Evolutionary conservation across 2,888 invertebrate genomes (phyloP), one percentile per base, ranked within the genome.

Genomic region (Aspidiotus rigidus): DNA sequence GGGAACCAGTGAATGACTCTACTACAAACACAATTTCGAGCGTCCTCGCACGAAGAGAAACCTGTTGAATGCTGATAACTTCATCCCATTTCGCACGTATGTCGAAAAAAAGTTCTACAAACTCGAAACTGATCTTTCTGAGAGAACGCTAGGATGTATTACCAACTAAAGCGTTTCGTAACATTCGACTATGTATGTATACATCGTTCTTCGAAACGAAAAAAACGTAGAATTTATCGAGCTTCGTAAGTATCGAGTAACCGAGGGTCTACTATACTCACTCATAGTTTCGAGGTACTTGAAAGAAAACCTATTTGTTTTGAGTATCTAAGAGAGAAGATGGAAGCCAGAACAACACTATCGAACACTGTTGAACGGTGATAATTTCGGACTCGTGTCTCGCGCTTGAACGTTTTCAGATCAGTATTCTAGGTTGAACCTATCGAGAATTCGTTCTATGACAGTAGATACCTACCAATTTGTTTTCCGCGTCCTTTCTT

Each of bases 211-310:
- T 49, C 6, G 49, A 49, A 49, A 49, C 49, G 6, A 49, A 49
- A 49, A 49, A 49, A 49, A 49, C 49, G 49, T 49, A 49, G 49
- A 49, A 49, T 49, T 44, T 49, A 49, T 49, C 49, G 49, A 49
- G 49, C 49, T 49, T 49, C 49, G 49, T 49, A 49, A 49, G 49
- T 49, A 49, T 49, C 6, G 49, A 49, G 49, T 49, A 49, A 49
- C 49, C 49, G 49, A 49, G 49, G 49, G 49, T 49, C 49, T 49
- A 49, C 49, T 49, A 6, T 49, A 49, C 49, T 49, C 49, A 49
- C 49, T 49, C 49, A 49, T 49, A 49, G 49, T 49, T 49, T 49
- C 49, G 49, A 49, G 49, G 49, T 49, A 49, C 49, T 49, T 49
- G 49, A 49, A 49, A 28, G 49, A 49, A n/a, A 11, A 49, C 10